Percentiles rank a stretch among this genome's conserved stretches.
phyloP scores from a whole-genome alignment of 2,113 vertebrate species.

The Corvus moneduloides region DNA sequence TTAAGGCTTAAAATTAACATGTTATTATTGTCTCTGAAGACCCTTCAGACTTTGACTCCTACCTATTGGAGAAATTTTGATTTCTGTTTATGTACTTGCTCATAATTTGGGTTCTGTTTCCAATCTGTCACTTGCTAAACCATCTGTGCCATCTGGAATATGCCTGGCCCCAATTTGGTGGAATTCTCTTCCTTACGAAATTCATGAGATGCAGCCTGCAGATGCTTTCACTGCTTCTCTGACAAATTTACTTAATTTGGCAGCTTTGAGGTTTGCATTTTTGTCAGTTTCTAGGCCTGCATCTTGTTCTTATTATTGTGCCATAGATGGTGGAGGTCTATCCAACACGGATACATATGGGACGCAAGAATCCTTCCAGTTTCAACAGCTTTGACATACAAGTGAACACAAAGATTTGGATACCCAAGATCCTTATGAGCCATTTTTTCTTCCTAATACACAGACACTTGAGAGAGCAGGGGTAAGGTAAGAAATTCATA shows the following conservation, averaged over 20 bases:
- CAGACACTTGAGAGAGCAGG: background rate
- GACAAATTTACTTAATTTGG: conserved; percentile 36
- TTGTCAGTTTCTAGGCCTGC: background rate
- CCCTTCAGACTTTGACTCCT: conserved; percentile 46
- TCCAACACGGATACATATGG: background rate
- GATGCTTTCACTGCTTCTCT: conserved; percentile 43
- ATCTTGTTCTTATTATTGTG: background rate
- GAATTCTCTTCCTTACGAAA: conserved; percentile 60
- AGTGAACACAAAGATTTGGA: background rate
- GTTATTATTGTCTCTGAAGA: conserved; percentile 48
- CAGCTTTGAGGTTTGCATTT: conserved; percentile 31
- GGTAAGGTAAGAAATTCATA: background rate
- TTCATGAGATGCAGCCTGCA: conserved; percentile 25
- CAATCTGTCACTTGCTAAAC: conserved; percentile 66
- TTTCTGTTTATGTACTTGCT: conserved; percentile 63
- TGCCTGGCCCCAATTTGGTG: conserved; percentile 51
- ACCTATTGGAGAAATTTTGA: conserved; percentile 59
- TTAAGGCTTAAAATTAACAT: conserved; percentile 38
- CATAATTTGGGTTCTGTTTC: conserved; percentile 71
- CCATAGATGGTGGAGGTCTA: background rate
- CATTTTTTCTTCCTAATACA: background rate
- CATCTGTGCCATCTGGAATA: conserved; percentile 66
- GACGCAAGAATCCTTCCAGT: background rate
- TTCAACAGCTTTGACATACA: background rate
- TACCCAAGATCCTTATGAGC: background rate